Base-by-base conservation (phyloP, 2,797 vertebrate species). In the Darevskia mixta region DNA sequence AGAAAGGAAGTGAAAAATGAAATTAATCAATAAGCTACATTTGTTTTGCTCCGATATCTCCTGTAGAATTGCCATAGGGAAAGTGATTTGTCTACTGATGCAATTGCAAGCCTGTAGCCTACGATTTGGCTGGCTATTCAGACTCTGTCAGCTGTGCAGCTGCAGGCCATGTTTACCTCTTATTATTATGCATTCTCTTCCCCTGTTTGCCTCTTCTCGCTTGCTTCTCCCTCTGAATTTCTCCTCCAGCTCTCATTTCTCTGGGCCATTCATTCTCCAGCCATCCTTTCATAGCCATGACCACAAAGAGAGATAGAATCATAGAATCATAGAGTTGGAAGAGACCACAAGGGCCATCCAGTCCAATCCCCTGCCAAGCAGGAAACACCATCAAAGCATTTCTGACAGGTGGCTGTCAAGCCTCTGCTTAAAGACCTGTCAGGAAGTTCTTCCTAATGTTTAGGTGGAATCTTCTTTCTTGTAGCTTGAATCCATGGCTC, bases 31-130 rank as follows among this genome's bases (percentile, higher is more conserved):
- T 45, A 41, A 43, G 29, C 41, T 66, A 77, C 10, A 4, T 43
- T 27, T 88, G 77, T 93, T 92, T 91, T 89, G 77, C 64, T 69
- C 13, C 73, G 58, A 83, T 91, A 90, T 38, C 20, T 81, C 41
- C 61, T 86, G 87, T 78, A 64, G 86, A 89, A 91, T 49, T 81
- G 43, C 23, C 86, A 15, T 76, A 78, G 82, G 77, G 83, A 93
- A 90, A 79, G 45, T 38, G 86, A 77, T 49, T 90, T 86, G 90
- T 88, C 45, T 89, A 78, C 90, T 94, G 49, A 75, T 61, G 25
- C 6, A 27, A 38, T 61, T 61, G 41, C 20, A n/a, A n/a, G 67
- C 41, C 41, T 43, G 73, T 29, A 27, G 27, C 27, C 15, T 17
- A 35, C 25, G 20, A 72, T 72, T 32, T 72, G 43, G 20, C 9